phyloP scores from a whole-genome alignment of 2,797 vertebrate genomes.

The Mionectes olivaceus region DNA sequence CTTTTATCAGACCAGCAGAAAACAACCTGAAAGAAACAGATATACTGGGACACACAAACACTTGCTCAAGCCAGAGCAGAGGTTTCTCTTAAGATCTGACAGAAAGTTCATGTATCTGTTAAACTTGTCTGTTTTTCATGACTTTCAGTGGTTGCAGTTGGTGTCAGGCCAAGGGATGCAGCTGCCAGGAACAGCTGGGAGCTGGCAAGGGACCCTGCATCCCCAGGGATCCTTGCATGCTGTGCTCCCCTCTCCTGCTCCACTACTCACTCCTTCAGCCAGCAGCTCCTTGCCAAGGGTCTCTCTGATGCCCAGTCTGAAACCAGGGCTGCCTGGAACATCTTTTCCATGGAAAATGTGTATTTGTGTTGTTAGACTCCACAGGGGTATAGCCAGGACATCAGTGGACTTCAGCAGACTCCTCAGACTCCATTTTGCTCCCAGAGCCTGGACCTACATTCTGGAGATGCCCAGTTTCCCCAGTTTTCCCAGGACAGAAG shows the following conservation, averaged over 20 bases:
- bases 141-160: not conserved
- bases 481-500: not conserved
- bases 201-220: not conserved
- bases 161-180: not conserved
- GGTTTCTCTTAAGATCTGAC: not conserved
- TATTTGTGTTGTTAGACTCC: not conserved
- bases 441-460: not conserved
- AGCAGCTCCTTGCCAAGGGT: not conserved
- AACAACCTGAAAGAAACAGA: not conserved
- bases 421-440: not conserved
- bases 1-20: not conserved
- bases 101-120: not conserved
- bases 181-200: not conserved
- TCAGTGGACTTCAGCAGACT: not conserved
- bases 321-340: not conserved
- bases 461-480: not conserved
- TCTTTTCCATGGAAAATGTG: not conserved
- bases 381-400: not conserved
- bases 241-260: rapidly evolving
- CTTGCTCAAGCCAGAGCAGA: not conserved
- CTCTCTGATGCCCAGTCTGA: not conserved
- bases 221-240: rapidly evolving
- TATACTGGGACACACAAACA: not conserved
- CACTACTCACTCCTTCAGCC: not conserved
- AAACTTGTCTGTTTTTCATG: not conserved